Conservation (phyloP, 2,113 vertebrate species). For the Nothocercus nigrocapillus region DNA sequence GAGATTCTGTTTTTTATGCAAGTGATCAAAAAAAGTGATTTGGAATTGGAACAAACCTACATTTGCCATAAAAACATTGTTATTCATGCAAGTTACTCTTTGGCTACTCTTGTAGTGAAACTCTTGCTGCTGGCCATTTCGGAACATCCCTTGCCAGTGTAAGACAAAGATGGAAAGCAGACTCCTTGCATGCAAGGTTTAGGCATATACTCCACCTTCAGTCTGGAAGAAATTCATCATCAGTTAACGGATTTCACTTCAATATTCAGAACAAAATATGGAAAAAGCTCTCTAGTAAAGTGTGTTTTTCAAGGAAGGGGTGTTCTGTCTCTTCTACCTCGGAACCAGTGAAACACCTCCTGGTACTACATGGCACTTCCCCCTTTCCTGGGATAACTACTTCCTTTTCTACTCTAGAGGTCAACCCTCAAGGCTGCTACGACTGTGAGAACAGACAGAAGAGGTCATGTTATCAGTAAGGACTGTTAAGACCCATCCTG, state of each 20-base stretch:
- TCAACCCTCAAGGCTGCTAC: slow-evolving; percentile 9
- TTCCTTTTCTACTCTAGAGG: slow-evolving; percentile 4
- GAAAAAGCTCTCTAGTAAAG: not conserved
- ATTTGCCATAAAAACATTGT: not conserved
- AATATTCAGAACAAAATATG: not conserved
- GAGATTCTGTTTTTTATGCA: not conserved
- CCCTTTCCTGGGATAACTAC: slow-evolving; percentile 6
- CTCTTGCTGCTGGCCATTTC: slow-evolving; percentile 41
- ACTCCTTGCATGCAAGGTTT: not conserved
- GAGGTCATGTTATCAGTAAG: not conserved
- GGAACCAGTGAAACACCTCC: not conserved
- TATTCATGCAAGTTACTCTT: not conserved
- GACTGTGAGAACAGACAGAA: slow-evolving; percentile 1
- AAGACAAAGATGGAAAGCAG: slow-evolving; percentile 7
- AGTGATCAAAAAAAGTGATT: not conserved
- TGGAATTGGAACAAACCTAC: not conserved
- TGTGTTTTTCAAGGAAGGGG: not conserved
- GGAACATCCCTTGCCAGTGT: not conserved
- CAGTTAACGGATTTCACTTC: slow-evolving; percentile 15
- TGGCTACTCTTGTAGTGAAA: slow-evolving; percentile 3
- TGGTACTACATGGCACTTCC: slow-evolving; percentile 40
- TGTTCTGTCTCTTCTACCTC: slow-evolving; percentile 15
- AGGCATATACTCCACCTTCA: not conserved
- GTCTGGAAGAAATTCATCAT: not conserved
- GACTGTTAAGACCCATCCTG: not conserved